Base-by-base conservation (phyloP, 2,113 vertebrate species). In the Origma solitaria region DNA sequence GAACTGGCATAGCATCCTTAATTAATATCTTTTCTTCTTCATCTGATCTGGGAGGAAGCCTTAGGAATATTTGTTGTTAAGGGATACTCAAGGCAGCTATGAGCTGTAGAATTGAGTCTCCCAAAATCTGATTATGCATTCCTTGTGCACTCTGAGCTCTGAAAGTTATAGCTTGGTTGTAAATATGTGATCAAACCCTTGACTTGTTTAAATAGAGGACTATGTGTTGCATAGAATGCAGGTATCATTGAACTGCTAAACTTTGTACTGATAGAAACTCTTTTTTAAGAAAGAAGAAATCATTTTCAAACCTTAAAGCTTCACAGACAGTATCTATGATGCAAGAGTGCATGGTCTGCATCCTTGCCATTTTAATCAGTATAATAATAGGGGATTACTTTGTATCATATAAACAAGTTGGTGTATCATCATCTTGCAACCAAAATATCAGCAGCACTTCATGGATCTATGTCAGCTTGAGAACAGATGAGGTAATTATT, bases 31-130 rank as follows among this genome's bases (percentile, higher is more conserved):
- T 93, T 79, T 83, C 35, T 47, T 88, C 64, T 86, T 61, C 51
- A 47, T 82, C 35, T 0, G 28, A 94, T 78, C 65, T 50, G 61
- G 40, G 40, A 91, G 38, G 30, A 95, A 89, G 70, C 49, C 87
- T 89, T 82, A 95, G 89, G 83, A 95, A 89, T 71, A 70, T 35
- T 62, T 31, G 30, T 92, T 95, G 73, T 96, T 95, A 87, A 91
- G 62, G 40, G 84, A 89, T 91, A 91, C 61, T 80, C 57, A 86
- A 79, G 70, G 82, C 89, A 96, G 81, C 81, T 87, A 58, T 82
- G 73, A 79, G 47, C 54, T 77, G 45, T 73, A 65, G 84, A 80
- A 61, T 1, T 69, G 44, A 72, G 85, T 79, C 77, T 92, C 40
- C 83, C 88, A 82, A 92, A 88, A 90, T 50, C 71, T 77, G 54